A percentile compares a stretch with the other conserved stretches of the same genome.
Evolutionary conservation across 1,140 invertebrate species (phyloP).

Genomic region (Meloidogyne hapla): DNA sequence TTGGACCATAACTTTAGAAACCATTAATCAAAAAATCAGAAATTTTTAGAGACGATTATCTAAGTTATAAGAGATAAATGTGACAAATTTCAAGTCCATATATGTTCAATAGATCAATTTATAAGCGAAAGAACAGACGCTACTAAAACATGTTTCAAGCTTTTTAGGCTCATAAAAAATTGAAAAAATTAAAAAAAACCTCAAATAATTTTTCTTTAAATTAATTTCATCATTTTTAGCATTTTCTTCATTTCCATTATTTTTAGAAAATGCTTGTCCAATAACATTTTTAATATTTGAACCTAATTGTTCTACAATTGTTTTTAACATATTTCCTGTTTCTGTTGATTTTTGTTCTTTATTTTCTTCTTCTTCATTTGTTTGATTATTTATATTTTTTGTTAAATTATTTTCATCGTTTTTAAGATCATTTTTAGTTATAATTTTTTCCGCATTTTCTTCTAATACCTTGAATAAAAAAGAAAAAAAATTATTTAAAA

Average conservation of each 20-base stretch:
- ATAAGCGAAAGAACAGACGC: no score
- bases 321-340: conserved; percentile 15
- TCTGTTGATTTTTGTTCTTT: background rate
- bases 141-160: no score
- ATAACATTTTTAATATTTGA: conserved; percentile 26
- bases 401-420: background rate
- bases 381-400: background rate
- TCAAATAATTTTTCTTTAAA: background rate
- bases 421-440: background rate
- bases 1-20: no score
- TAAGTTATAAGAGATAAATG: no score
- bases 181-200: background rate
- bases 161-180: no score
- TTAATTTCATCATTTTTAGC: background rate
- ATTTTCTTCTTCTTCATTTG: background rate
- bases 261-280: conserved; percentile 25
- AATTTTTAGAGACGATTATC: no score
- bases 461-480: background rate
- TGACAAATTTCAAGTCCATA: no score
- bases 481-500: no score
- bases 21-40: no score
- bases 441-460: background rate
- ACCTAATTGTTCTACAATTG: conserved; percentile 16
- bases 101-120: no score
- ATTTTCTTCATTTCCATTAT: background rate